phyloP scores from a whole-genome alignment of 2,113 vertebrate genomes.

The Leptosomus discolor region DNA sequence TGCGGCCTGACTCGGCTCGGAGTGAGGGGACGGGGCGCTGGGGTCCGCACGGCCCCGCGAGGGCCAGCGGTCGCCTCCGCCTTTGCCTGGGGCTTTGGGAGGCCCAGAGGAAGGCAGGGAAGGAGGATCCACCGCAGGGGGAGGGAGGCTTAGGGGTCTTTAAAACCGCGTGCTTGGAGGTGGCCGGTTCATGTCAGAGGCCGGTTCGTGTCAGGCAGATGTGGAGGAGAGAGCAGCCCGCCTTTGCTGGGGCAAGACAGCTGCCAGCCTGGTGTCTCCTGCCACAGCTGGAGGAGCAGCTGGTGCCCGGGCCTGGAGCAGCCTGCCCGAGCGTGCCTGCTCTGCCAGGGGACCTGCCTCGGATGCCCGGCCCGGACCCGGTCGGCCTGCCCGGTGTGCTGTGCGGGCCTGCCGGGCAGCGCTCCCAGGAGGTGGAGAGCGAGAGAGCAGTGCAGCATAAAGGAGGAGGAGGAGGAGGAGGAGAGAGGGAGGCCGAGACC shows the following conservation, averaged over 20 bases:
- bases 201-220: too few relatives aligned
- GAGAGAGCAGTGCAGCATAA: too few relatives aligned
- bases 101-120: background rate
- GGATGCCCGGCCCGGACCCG: rapidly evolving
- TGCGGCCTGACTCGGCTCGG: rapidly evolving
- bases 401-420: background rate
- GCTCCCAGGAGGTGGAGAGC: background rate
- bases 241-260: background rate
- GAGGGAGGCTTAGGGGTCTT: background rate
- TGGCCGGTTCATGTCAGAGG: background rate
- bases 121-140: background rate
- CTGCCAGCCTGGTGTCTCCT: background rate
- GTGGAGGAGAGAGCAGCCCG: background rate
- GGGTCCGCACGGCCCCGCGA: rapidly evolving
- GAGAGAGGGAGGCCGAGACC: too few relatives aligned
- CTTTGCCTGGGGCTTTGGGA: too few relatives aligned
- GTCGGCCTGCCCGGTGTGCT: too few relatives aligned
- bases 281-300: background rate
- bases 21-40: rapidly evolving
- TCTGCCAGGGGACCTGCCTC: rapidly evolving
- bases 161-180: too few relatives aligned
- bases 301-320: background rate
- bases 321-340: background rate
- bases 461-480: background rate
- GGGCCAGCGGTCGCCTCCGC: rapidly evolving